phyloP scores from a whole-genome alignment of 2,888 invertebrate species.

The Dryococelus australis region DNA sequence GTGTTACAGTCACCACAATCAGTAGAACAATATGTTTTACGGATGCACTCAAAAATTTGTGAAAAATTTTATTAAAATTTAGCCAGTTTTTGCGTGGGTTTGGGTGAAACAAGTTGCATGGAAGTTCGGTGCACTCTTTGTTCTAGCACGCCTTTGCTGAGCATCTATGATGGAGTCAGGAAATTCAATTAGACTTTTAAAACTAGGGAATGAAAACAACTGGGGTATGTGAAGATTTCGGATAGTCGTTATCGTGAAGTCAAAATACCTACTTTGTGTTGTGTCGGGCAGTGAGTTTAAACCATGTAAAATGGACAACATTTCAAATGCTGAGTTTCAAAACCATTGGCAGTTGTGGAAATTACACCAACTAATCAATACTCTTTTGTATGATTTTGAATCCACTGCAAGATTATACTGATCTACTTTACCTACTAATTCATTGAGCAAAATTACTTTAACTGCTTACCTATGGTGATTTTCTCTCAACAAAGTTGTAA shows the following conservation, averaged over 20 bases:
- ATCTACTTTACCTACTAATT: too few relatives aligned
- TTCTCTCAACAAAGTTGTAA: too few relatives aligned
- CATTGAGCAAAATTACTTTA: too few relatives aligned
- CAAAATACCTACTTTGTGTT: not conserved
- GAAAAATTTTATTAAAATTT: too few relatives aligned
- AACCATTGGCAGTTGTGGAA: not conserved
- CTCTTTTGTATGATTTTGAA: too few relatives aligned
- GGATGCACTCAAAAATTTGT: too few relatives aligned
- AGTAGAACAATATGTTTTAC: too few relatives aligned
- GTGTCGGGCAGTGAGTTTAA: not conserved
- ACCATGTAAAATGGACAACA: not conserved
- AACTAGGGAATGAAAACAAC: not conserved
- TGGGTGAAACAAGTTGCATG: not conserved
- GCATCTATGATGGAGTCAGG: not conserved
- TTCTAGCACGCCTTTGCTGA: not conserved
- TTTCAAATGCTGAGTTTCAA: not conserved
- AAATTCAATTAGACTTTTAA: not conserved
- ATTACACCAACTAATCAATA: too few relatives aligned
- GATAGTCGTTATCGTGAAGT: not conserved
- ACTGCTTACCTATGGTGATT: too few relatives aligned
- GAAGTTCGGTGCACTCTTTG: not conserved
- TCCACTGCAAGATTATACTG: too few relatives aligned
- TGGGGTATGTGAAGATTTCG: not conserved
- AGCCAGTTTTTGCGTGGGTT: too few relatives aligned
- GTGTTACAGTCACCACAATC: too few relatives aligned